Percentiles rank a stretch among this genome's conserved stretches.
Conservation (phyloP, 2,888 invertebrate species). For the Mythimna impura region DNA sequence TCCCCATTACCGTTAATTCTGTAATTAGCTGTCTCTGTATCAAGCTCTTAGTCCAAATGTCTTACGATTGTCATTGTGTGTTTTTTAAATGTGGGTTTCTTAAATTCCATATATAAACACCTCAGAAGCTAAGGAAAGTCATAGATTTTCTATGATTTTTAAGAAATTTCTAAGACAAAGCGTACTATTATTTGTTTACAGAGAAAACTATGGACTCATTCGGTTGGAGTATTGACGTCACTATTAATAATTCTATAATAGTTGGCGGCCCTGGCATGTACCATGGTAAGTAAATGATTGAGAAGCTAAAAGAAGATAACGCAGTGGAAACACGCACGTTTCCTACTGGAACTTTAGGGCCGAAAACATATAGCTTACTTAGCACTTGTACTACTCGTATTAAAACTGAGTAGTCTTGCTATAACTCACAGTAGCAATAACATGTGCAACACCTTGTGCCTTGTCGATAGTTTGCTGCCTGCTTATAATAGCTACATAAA, state of each 20-base stretch:
- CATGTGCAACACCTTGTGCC: too few relatives aligned
- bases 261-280: constrained; percentile 2
- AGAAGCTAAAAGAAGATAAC: background rate
- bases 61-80: background rate
- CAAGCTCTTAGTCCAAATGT: background rate
- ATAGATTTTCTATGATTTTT: too few relatives aligned
- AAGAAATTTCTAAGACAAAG: background rate
- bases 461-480: too few relatives aligned
- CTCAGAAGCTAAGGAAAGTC: too few relatives aligned
- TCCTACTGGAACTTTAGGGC: background rate
- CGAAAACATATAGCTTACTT: background rate
- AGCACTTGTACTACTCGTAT: background rate
- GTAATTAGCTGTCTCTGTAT: too few relatives aligned
- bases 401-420: background rate
- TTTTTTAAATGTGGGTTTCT: background rate
- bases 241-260: background rate
- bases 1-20: too few relatives aligned
- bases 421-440: background rate
- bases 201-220: constrained; percentile 11
- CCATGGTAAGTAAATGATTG: background rate
- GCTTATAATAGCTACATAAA: background rate
- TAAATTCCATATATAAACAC: too few relatives aligned
- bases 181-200: background rate
- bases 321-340: background rate
- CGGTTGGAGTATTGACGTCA: constrained; percentile 7